Evolutionary conservation across 2,888 invertebrate genomes (phyloP).

Genomic region (Neoscelio sp.): DNA sequence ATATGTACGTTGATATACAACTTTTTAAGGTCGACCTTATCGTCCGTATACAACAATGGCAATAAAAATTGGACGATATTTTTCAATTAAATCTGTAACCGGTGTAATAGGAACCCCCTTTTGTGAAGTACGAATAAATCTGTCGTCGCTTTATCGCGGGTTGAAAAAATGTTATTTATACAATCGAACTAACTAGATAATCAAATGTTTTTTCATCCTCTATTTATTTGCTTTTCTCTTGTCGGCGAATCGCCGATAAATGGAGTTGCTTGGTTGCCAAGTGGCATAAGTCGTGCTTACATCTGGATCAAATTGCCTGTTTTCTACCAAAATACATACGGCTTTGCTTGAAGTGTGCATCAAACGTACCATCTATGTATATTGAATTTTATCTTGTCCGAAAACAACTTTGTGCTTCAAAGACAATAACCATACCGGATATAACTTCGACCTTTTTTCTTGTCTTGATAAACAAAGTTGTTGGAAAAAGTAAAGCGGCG

Average conservation of each 20-base stretch:
- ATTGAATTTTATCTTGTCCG: constrained; percentile 36
- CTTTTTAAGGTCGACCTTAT: too few relatives aligned
- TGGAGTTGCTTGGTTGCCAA: constrained; percentile 42
- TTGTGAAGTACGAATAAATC: constrained; percentile 21
- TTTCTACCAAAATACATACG: constrained; percentile 29
- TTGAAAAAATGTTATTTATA: constrained; percentile 21
- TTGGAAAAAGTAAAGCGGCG: neutral
- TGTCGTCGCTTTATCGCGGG: constrained; percentile 11
- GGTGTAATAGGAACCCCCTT: constrained; percentile 27
- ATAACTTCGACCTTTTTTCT: neutral
- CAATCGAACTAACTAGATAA: constrained; percentile 26
- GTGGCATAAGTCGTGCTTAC: constrained; percentile 47
- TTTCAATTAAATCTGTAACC: constrained; percentile 32
- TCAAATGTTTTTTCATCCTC: constrained; percentile 38
- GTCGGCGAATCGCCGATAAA: constrained; percentile 41
- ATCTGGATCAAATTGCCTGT: constrained; percentile 43
- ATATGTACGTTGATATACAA: too few relatives aligned
- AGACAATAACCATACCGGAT: neutral
- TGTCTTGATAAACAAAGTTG: neutral
- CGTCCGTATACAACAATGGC: too few relatives aligned
- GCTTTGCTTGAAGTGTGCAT: constrained; percentile 27
- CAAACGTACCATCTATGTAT: constrained; percentile 24
- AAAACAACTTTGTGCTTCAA: constrained; percentile 26
- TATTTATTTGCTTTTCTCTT: constrained; percentile 38
- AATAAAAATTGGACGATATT: too few relatives aligned